Evolutionary conservation across 1,140 invertebrate species (phyloP).

Genomic region (Melitaea cinxia): DNA sequence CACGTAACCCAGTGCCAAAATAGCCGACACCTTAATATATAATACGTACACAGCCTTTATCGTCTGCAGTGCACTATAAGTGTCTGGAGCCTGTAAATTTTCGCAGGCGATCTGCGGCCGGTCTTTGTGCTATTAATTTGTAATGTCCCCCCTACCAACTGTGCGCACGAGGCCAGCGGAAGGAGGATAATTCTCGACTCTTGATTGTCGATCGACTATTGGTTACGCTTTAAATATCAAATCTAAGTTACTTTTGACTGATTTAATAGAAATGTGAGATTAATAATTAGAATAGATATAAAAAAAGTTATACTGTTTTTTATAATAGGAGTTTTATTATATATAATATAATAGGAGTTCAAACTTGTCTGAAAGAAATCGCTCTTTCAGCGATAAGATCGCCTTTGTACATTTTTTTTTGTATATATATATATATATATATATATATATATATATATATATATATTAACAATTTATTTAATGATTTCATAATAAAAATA

Average conservation of each 20-base stretch:
- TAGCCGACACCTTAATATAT: conserved; percentile 50
- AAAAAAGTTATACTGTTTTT: no score
- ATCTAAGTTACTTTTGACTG: not conserved
- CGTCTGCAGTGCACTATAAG: conserved; percentile 68
- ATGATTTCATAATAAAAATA: not conserved
- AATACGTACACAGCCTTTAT: conserved; percentile 59
- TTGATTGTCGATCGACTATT: conserved; percentile 36
- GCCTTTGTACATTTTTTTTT: no score
- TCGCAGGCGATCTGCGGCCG: conserved; percentile 77
- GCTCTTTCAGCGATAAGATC: no score
- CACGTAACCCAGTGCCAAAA: conserved; percentile 42
- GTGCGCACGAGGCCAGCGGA: conserved; percentile 42
- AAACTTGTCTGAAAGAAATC: no score
- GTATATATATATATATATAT: no score
- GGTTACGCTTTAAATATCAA: conserved; percentile 12
- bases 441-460: no score
- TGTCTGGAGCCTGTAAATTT: conserved; percentile 78
- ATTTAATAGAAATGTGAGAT: not conserved
- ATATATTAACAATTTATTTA: not conserved
- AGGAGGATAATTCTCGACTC: conserved; percentile 50
- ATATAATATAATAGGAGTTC: no score
- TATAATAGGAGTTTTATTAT: no score
- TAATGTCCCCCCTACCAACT: conserved; percentile 71
- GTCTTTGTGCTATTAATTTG: conserved; percentile 81
- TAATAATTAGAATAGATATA: no score